Base-by-base conservation (phyloP, 2,113 vertebrate species). In the Lasiurus cinereus region DNA sequence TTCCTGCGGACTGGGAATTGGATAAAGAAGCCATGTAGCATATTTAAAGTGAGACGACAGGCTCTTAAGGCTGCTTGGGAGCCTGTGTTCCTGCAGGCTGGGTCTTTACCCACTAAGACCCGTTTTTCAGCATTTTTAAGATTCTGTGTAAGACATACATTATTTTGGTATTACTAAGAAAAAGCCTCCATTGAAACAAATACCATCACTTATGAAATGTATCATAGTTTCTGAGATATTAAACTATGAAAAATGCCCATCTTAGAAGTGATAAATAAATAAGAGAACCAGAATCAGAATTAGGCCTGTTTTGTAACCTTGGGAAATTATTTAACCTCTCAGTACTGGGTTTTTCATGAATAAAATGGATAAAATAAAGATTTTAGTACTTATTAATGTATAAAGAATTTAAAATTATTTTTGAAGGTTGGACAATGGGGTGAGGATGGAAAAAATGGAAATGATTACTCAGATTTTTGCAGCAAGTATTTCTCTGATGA, bases 361-460 rank as follows among this genome's bases (percentile, higher is more conserved):
- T 43, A 36, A 84, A 62, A 39, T 84, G 16, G 31, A 13, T 94
- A 83, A 77, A 77, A 36, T 70, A 80, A 88, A 54, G 50, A 16
- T 48, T 3, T 46, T 86, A 66, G 33, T 78, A 56, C 33, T 87
- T 69, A 31, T 76, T 76, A 76, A 50, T 48, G 12, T 82, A 22
- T 59, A 43, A 82, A 86, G 69, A 94, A 67, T 64, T 22, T 46
- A 39, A 31, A 79, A 46, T 95, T 69, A 39, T 11, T 93, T 85
- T 84, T 89, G 22, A 72, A 86, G 46, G 9, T 66, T 46, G 36
- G 48, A 33, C 31, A 83, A 24, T 69, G 82, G 70, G 10, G 19
- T 88, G 12, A 73, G 36, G 31, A 64, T 31, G 15, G 24, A 52
- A 67, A 85, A 69, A 87, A 76, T 94, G 36, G 54, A 93, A 91